Conservation (phyloP, 2,797 vertebrate genomes). For the Tiaroga cobitis region DNA sequence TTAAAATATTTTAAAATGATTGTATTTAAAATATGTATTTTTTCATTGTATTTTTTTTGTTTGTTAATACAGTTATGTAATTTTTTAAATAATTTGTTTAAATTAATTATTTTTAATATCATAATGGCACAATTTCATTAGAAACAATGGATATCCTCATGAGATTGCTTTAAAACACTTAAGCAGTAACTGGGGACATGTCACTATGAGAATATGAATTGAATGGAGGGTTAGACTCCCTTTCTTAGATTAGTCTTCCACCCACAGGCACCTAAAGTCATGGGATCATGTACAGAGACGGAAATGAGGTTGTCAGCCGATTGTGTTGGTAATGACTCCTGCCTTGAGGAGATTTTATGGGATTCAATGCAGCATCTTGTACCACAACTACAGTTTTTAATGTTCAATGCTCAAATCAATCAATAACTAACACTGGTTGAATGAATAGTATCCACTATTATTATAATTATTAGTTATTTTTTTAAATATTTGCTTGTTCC, state of each 20-base stretch:
- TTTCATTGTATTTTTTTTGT: neutral
- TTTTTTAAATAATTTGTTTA: neutral
- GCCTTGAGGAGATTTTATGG: constrained; percentile 21
- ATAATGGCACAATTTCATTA: neutral
- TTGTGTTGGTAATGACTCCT: constrained; percentile 3
- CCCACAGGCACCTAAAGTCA: constrained; percentile 3
- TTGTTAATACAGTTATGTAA: neutral
- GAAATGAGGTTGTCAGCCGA: neutral
- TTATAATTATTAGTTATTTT: neutral
- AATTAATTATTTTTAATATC: neutral
- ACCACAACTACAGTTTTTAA: neutral
- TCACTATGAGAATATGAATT: neutral
- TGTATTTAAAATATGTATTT: neutral
- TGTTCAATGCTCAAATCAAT: neutral
- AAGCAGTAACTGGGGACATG: neutral
- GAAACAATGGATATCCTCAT: neutral
- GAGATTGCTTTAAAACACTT: neutral
- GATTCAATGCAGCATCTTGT: constrained; percentile 7
- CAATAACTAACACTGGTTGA: neutral
- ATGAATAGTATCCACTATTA: neutral
- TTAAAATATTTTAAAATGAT: neutral
- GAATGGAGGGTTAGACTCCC: neutral
- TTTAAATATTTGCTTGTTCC: neutral
- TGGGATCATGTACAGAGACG: neutral
- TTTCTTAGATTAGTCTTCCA: neutral